These are phyloP conservation scores for Astatotilapia flaviijosephi DNA, from an alignment of 2,113 vertebrate species.

Conservation along the genomic window DNA sequence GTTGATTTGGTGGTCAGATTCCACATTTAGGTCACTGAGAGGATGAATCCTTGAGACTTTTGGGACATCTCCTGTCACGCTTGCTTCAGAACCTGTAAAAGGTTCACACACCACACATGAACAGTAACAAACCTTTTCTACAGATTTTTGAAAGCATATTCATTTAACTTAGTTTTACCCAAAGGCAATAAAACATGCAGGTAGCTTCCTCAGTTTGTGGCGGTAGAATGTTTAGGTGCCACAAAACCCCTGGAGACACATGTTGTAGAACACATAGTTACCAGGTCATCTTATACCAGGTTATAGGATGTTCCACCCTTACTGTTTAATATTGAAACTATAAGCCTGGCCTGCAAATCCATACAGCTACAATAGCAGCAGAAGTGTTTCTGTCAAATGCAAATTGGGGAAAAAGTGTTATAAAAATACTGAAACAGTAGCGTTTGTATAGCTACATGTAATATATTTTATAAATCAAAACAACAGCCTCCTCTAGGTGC, in stretches of 20 bases:
- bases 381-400: background rate
- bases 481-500: background rate
- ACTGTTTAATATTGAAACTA: background rate
- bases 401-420: background rate
- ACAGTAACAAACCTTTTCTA: background rate
- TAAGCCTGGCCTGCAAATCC: background rate
- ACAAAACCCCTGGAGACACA: background rate
- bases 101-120: background rate
- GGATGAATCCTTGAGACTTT: background rate
- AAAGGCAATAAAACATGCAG: background rate
- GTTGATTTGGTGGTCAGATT: background rate
- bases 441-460: background rate
- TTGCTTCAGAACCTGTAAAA: background rate
- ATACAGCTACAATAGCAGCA: background rate
- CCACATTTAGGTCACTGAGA: background rate
- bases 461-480: background rate
- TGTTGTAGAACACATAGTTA: background rate
- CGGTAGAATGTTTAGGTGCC: background rate
- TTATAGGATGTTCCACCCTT: background rate
- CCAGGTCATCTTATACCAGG: background rate
- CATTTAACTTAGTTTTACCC: background rate
- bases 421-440: background rate
- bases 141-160: background rate
- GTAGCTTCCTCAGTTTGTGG: background rate
- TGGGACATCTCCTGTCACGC: background rate